Evolutionary conservation across 2,113 vertebrate species (phyloP).

Genomic region (Hiodon tergisus): DNA sequence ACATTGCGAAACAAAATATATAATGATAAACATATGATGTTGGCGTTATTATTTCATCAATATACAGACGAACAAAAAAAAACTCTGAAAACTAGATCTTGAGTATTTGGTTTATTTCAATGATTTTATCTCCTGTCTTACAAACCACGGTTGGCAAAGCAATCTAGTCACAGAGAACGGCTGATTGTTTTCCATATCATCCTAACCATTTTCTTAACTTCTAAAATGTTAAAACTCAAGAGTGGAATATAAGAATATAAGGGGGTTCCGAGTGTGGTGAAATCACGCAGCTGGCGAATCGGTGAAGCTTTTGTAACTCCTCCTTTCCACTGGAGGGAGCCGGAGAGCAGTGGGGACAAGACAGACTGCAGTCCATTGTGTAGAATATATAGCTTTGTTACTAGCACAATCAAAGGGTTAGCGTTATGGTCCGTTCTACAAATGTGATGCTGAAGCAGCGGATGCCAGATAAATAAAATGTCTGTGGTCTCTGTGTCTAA

Average conservation of each 20-base stretch:
- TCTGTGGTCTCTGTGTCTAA: not conserved
- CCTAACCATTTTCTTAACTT: constrained; percentile 41
- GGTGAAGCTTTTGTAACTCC: constrained; percentile 15
- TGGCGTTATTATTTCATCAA: not conserved
- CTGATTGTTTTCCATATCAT: constrained; percentile 53
- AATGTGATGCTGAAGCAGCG: constrained; percentile 23
- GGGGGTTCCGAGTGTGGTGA: constrained; percentile 27
- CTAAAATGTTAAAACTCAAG: constrained; percentile 63
- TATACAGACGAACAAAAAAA: not conserved
- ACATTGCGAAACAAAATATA: no score
- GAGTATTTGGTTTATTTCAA: constrained; percentile 68
- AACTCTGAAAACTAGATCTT: constrained; percentile 27
- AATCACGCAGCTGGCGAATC: constrained; percentile 7
- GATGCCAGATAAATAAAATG: constrained; percentile 9
- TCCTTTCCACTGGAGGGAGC: constrained; percentile 24
- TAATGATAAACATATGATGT: no score
- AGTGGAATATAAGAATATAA: constrained; percentile 39
- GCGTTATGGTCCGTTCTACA: constrained; percentile 11
- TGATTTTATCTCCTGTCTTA: constrained; percentile 47
- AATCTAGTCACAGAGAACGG: constrained; percentile 58
- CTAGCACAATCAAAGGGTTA: constrained; percentile 21
- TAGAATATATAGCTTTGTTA: constrained; percentile 22
- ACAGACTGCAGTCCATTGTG: constrained; percentile 23
- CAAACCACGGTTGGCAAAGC: constrained; percentile 57
- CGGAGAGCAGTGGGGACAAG: constrained; percentile 24